Evolutionary conservation across 1,140 invertebrate genomes (phyloP), one percentile per base, ranked within the genome.

Genomic region (Nomia melanderi): DNA sequence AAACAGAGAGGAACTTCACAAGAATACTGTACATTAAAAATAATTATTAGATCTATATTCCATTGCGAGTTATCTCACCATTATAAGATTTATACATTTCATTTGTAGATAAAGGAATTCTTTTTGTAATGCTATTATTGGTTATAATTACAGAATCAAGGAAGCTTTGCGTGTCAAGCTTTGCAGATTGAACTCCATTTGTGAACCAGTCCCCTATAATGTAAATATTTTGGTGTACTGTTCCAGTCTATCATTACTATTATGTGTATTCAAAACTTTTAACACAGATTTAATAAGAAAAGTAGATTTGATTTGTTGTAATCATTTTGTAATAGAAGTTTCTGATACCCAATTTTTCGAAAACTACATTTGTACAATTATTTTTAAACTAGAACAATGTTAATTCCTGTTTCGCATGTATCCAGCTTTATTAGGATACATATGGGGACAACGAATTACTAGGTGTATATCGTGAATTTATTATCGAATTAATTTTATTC

Each of bases 161-260:
- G 65, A 71, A 66, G 27, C 67, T 66, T 47, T 82, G 57, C 29
- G 80, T 60, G 29, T 81, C 79, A n/a, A n/a, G n/a, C n/a, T n/a
- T n/a, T 64, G 83, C n/a, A 5, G 78, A 69, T 54, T 74, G 81
- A 20, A 66, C 76, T 74, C 81, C 81, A 81, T 33, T 76, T 47
- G 27, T 70, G 39, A 84, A 78, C 79, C 82, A 85, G 78, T 82
- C 47, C 82, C 67, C 86, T 88, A 59, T 54, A 79, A 82, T 83
- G 82, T 84, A 83, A 41, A 83, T 84, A 84, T 9, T 83, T 50
- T n/a, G n/a, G 47, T 6, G 20, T 70, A 8, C 62, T 3, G 20
- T 59, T 64, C 64, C 50, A 54, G n/a, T 67, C 74, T 67, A 50
- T 27, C 36, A 56, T 73, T 12, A 4, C 7, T 11, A 47, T 39